A percentile compares a stretch with the other conserved stretches of the same genome.
These are phyloP conservation scores for Pristionchus exspectatus DNA, from an alignment of 2,888 invertebrate species.

Conservation along the genomic window DNA sequence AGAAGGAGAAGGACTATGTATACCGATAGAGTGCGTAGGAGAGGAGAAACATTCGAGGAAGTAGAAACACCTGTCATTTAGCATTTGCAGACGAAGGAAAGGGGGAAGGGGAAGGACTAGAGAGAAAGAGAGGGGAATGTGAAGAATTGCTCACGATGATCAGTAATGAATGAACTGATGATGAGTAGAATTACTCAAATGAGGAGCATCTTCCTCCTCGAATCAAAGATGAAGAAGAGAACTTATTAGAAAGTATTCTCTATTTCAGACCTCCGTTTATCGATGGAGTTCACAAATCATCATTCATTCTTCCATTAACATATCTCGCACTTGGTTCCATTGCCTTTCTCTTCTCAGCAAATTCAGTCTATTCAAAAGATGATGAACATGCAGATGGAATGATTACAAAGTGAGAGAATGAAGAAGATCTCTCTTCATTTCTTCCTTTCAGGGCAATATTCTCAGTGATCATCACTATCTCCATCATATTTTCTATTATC, in stretches of 20 bases:
- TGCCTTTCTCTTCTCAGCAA: conserved; percentile 33
- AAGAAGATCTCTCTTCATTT: background rate
- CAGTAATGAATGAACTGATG: background rate
- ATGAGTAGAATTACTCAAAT: too few relatives aligned
- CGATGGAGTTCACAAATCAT: background rate
- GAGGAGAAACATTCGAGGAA: background rate
- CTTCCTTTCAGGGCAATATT: background rate
- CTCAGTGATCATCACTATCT: background rate
- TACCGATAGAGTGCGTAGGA: background rate
- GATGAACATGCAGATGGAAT: conserved; percentile 43
- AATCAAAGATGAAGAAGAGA: background rate
- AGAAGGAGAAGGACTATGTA: background rate
- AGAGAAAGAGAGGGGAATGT: background rate
- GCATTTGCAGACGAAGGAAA: background rate
- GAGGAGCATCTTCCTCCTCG: background rate
- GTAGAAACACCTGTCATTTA: background rate
- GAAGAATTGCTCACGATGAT: background rate
- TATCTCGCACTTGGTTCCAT: conserved; percentile 10
- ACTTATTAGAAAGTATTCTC: background rate
- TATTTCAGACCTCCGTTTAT: background rate
- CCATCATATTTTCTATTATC: background rate
- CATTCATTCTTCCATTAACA: conserved; percentile 16
- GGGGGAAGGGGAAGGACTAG: background rate
- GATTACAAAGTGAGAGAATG: background rate
- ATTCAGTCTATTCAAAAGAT: conserved; percentile 43